Conservation (phyloP, 2,888 invertebrate species). For the Melangyna quadrimaculata region DNA sequence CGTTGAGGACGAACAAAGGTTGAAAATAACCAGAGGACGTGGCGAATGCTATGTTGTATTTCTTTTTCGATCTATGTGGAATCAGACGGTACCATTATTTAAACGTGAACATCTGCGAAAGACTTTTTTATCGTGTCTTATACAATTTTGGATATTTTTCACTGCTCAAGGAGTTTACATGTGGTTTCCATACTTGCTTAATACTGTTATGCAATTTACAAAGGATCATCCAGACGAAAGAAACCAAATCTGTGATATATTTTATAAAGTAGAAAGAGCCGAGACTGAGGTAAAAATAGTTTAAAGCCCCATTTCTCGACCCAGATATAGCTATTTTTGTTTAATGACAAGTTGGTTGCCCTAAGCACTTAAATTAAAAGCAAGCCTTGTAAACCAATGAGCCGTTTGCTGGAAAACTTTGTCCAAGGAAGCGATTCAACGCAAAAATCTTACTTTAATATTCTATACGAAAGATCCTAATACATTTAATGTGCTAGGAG, state of each 20-base stretch:
- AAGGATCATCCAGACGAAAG: constrained; percentile 71
- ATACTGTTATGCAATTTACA: constrained; percentile 75
- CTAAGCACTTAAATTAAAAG: no score
- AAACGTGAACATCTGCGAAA: constrained; percentile 74
- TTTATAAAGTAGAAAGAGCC: constrained; percentile 64
- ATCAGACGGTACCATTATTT: constrained; percentile 78
- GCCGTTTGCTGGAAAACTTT: no score
- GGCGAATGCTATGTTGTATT: background rate
- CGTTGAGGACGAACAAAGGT: constrained; percentile 1
- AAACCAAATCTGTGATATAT: constrained; percentile 76
- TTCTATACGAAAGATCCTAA: no score
- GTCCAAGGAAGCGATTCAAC: no score
- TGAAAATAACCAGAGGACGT: background rate
- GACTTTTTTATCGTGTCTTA: constrained; percentile 75
- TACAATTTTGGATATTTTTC: constrained; percentile 77
- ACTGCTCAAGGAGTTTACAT: constrained; percentile 77
- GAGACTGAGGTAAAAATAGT: background rate
- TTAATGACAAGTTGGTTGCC: no score
- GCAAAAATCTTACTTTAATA: no score
- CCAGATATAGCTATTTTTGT: no score
- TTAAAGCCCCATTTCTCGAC: background rate
- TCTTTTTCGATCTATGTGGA: constrained; percentile 75
- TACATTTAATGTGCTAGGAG: no score
- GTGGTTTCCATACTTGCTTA: constrained; percentile 79
- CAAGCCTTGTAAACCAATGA: no score